These are phyloP conservation scores for Amniataba percoides DNA, from an alignment of 2,797 vertebrate genomes.

Conservation along the genomic window DNA sequence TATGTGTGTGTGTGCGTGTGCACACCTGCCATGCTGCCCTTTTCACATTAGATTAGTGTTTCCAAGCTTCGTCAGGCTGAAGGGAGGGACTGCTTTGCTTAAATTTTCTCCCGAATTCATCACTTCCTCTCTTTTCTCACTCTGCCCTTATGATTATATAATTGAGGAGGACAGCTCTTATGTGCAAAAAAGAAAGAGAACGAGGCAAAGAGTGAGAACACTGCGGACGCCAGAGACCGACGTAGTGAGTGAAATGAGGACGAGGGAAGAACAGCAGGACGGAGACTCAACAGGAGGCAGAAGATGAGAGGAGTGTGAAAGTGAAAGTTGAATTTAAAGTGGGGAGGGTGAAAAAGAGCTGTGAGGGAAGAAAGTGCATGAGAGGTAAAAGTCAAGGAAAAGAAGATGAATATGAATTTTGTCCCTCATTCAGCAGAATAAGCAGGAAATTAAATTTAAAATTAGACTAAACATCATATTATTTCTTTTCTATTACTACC, in stretches of 20 bases:
- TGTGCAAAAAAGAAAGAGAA: conserved; percentile 48
- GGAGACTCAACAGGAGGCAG: conserved; percentile 51
- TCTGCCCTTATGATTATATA: conserved; percentile 46
- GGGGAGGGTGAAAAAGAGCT: conserved; percentile 6
- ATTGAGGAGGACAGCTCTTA: conserved; percentile 58
- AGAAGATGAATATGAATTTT: conserved; percentile 23
- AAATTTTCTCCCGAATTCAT: conserved; percentile 26
- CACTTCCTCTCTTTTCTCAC: conserved; percentile 33
- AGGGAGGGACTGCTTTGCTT: conserved; percentile 12
- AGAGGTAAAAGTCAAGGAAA: conserved; percentile 8
- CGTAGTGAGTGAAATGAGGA: conserved; percentile 60
- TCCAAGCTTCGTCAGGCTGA: conserved; percentile 9
- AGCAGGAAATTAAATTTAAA: conserved; percentile 17
- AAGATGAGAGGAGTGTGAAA: conserved; percentile 55
- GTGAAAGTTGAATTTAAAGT: conserved; percentile 30
- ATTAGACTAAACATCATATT: background rate
- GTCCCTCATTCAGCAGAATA: conserved; percentile 33
- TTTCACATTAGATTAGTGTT: conserved; percentile 15
- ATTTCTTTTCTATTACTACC: background rate
- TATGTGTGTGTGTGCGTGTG: background rate
- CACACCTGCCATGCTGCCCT: conserved; percentile 17
- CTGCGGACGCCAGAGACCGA: conserved; percentile 18
- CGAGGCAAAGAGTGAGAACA: conserved; percentile 44
- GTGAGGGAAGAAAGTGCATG: background rate
- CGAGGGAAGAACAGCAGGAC: conserved; percentile 34